phyloP scores from a whole-genome alignment of 2,797 vertebrate species.

The Bradypodion ventrale region DNA sequence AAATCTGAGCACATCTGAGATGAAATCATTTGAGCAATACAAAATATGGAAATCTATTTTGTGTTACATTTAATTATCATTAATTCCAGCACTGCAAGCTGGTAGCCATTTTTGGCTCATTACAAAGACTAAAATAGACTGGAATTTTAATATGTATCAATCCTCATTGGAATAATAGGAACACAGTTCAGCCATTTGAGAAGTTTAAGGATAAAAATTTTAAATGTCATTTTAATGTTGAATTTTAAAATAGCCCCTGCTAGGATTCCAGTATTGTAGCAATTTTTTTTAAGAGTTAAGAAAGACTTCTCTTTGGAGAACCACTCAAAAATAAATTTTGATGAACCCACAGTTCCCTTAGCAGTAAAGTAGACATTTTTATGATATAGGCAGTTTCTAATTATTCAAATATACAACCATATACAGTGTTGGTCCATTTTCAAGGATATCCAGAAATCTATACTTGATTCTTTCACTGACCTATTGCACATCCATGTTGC shows the following conservation, averaged over 20 bases:
- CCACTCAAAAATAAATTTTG: neutral
- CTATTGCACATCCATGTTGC: no score
- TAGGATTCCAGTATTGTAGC: neutral
- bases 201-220: constrained; percentile 68
- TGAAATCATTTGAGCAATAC: constrained; percentile 81
- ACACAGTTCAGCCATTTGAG: constrained; percentile 71
- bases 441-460: neutral
- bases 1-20: constrained; percentile 78
- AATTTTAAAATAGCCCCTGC: constrained; percentile 17
- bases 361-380: neutral
- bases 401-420: neutral
- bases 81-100: constrained; percentile 80
- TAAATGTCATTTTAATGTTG: constrained; percentile 49
- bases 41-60: constrained; percentile 85
- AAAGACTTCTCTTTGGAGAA: neutral
- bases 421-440: neutral
- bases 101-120: constrained; percentile 80
- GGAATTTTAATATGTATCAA: constrained; percentile 81
- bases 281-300: neutral
- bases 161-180: constrained; percentile 78
- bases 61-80: constrained; percentile 83
- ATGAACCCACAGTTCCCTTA: constrained; percentile 9
- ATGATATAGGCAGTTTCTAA: neutral
- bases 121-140: constrained; percentile 76
- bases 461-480: neutral